phyloP scores from a whole-genome alignment of 1,140 invertebrate species.

The Nephotettix cincticeps region DNA sequence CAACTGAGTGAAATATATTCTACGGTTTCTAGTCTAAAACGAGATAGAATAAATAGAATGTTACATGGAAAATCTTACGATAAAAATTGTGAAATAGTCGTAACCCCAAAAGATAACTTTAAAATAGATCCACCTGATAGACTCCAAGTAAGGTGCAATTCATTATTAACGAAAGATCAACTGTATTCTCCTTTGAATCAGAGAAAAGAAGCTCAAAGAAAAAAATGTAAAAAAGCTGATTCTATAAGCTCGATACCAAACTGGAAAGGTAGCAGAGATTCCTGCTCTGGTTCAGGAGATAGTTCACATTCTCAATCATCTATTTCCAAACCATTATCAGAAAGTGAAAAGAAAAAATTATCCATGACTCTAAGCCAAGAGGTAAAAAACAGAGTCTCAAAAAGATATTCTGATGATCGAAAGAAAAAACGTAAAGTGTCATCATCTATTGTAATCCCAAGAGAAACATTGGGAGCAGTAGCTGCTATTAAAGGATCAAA shows the following conservation, averaged over 20 bases:
- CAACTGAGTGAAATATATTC: conserved; percentile 83
- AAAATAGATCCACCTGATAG: conserved; percentile 28
- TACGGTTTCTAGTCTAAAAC: conserved; percentile 46
- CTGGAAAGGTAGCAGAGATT: conserved; percentile 39
- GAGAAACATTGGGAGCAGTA: conserved; percentile 64
- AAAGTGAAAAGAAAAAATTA: conserved; percentile 69
- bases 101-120: conserved; percentile 46
- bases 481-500: conserved; percentile 54
- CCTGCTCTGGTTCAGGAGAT: conserved; percentile 21
- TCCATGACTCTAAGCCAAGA: conserved; percentile 71
- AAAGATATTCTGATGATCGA: conserved; percentile 41
- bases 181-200: conserved; percentile 46
- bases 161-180: conserved; percentile 52
- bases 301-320: conserved; percentile 26
- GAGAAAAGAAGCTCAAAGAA: conserved; percentile 43
- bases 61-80: conserved; percentile 33
- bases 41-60: conserved; percentile 47
- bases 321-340: conserved; percentile 52
- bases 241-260: conserved; percentile 55
- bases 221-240: conserved; percentile 52
- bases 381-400: conserved; percentile 60
- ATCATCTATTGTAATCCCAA: conserved; percentile 50
- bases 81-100: conserved; percentile 60
- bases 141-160: conserved; percentile 67
- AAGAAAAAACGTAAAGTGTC: conserved; percentile 45